Conservation (phyloP, 1,140 invertebrate species). For the Zaprionus kolodkinae region DNA sequence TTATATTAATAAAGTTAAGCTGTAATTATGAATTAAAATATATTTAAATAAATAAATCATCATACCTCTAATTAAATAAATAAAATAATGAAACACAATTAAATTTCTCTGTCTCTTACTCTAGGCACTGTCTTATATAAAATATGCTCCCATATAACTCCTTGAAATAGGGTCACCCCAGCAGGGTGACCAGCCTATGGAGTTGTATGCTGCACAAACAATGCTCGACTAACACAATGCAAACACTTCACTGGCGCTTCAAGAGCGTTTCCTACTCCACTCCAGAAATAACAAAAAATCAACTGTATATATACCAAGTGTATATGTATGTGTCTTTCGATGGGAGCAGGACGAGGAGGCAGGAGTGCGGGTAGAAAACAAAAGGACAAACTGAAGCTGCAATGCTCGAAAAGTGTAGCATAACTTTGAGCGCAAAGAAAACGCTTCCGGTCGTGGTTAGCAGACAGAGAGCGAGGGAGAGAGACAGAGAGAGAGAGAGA, state of each 20-base stretch:
- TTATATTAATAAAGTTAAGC: too few species aligned
- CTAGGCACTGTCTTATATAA: not conserved
- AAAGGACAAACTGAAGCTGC: slow-evolving; percentile 41
- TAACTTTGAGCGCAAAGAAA: slow-evolving; percentile 69
- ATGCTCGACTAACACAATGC: slow-evolving; percentile 45
- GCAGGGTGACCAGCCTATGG: not conserved
- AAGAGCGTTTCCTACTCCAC: slow-evolving; percentile 29
- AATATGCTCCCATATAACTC: not conserved
- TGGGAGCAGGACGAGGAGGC: not conserved
- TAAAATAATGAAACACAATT: too few species aligned
- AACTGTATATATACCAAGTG: not conserved
- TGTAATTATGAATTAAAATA: too few species aligned
- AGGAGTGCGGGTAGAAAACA: slow-evolving; percentile 15
- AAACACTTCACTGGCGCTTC: slow-evolving; percentile 37
- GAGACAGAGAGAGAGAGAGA: not conserved
- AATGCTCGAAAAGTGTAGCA: slow-evolving; percentile 54
- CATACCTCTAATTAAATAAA: too few species aligned
- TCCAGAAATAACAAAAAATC: slow-evolving; percentile 29
- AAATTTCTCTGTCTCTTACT: too few species aligned
- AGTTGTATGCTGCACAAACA: slow-evolving; percentile 39
- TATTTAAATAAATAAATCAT: too few species aligned
- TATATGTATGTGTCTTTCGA: not conserved
- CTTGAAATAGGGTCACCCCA: slow-evolving; percentile 37
- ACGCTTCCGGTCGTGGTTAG: slow-evolving; percentile 65
- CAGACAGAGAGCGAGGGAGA: slow-evolving; percentile 20